Conservation (phyloP, 64 coral and sea anemone genomes). For the Cladopsammia gracilis region DNA sequence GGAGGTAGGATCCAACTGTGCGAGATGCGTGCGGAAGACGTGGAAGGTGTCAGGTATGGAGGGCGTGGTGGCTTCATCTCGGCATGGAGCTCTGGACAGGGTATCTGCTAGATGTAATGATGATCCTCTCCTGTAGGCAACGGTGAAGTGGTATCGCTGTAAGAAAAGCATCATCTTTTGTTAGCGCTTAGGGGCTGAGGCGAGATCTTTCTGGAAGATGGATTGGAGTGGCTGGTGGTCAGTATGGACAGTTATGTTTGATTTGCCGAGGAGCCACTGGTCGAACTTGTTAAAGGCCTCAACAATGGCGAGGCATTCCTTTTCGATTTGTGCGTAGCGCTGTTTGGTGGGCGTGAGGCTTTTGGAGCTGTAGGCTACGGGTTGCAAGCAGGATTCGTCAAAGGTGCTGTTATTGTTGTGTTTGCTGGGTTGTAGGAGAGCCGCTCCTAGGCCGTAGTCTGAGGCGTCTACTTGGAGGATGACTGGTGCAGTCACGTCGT, state of each 20-base stretch:
- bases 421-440: constrained; percentile 18
- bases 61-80: background rate
- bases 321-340: background rate
- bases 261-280: constrained; percentile 40
- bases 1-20: background rate
- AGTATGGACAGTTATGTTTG: constrained; percentile 18
- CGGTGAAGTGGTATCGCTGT: constrained; percentile 12
- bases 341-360: constrained; percentile 2
- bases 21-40: background rate
- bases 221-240: constrained; percentile 25
- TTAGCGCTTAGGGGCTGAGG: background rate
- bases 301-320: constrained; percentile 17
- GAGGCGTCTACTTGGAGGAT: constrained; percentile 41
- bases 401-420: background rate
- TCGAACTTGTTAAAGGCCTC: constrained; percentile 28
- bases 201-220: background rate
- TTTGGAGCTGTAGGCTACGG: constrained; percentile 34
- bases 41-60: constrained; percentile 25
- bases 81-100: constrained; percentile 38
- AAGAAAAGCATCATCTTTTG: constrained; percentile 34
- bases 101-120: constrained; percentile 45
- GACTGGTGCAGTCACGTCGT: background rate
- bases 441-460: constrained; percentile 20
- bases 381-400: background rate
- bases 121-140: constrained; percentile 15